phyloP scores from a whole-genome alignment of 2,113 vertebrate genomes.

The Fulmarus glacialis region DNA sequence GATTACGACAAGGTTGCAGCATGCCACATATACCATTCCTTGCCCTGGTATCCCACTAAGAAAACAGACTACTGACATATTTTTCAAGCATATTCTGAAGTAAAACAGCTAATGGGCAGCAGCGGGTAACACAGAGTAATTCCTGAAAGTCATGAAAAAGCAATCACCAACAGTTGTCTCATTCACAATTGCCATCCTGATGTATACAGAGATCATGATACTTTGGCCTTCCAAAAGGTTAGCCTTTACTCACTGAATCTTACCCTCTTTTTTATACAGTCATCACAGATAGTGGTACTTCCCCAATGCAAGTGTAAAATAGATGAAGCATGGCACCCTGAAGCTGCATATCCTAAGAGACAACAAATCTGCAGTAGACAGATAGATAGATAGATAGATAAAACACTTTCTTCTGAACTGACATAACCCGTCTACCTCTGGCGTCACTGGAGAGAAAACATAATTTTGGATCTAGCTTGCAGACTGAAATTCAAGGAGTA shows the following conservation, averaged over 20 bases:
- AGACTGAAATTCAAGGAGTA: neutral
- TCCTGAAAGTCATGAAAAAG: neutral
- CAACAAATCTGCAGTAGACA: neutral
- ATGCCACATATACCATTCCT: neutral
- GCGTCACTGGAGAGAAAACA: neutral
- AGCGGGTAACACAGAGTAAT: neutral
- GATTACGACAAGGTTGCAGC: neutral
- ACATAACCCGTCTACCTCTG: neutral
- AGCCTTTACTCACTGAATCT: neutral
- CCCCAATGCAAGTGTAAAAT: neutral
- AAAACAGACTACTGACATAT: neutral
- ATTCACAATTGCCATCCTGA: neutral
- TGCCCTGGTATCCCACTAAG: neutral
- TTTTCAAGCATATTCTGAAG: neutral
- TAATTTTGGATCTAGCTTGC: neutral
- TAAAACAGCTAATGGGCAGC: neutral
- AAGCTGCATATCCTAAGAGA: neutral
- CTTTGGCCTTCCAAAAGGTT: neutral
- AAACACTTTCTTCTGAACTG: neutral
- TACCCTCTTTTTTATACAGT: neutral
- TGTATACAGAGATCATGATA: accelerated
- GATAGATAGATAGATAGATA: accelerated
- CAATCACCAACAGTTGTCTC: neutral
- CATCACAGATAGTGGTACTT: neutral
- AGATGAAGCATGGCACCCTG: neutral